Evolutionary conservation across 1,140 invertebrate species (phyloP).

Genomic region (Megathymus violae): DNA sequence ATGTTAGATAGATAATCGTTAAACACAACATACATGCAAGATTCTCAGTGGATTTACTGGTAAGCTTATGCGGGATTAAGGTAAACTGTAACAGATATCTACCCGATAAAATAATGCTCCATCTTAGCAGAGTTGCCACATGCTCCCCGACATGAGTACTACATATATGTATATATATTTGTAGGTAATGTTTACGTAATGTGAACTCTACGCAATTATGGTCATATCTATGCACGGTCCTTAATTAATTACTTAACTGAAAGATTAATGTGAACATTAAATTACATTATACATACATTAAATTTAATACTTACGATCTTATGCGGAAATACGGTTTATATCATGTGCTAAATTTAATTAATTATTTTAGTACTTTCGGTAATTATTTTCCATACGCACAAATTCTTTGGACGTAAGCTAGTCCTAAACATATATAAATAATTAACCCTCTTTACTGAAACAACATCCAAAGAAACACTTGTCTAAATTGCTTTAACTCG

Average conservation of each 20-base stretch:
- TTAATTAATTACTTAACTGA: slow-evolving; percentile 1
- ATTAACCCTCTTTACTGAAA: too few relatives aligned
- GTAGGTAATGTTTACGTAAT: slow-evolving; percentile 21
- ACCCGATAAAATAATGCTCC: slow-evolving; percentile 39
- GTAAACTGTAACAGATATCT: slow-evolving; percentile 41
- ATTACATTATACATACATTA: background rate
- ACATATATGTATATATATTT: too few relatives aligned
- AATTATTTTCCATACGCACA: too few relatives aligned
- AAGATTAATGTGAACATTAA: slow-evolving; percentile 4
- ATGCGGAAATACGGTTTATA: too few relatives aligned
- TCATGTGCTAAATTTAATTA: too few relatives aligned
- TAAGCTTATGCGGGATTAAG: slow-evolving; percentile 54
- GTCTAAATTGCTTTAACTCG: too few relatives aligned
- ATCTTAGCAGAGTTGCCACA: slow-evolving; percentile 41
- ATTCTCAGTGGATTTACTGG: slow-evolving; percentile 56
- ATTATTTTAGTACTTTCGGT: too few relatives aligned
- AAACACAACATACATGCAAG: slow-evolving; percentile 42
- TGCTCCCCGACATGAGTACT: slow-evolving; percentile 19
- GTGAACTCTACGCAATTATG: slow-evolving; percentile 16
- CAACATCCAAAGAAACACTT: too few relatives aligned
- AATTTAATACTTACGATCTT: background rate
- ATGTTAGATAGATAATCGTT: slow-evolving; percentile 34
- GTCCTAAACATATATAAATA: too few relatives aligned
- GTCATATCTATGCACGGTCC: slow-evolving; percentile 3
- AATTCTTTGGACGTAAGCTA: too few relatives aligned